Evolutionary conservation across 2,797 vertebrate species (phyloP).

Genomic region (Gymnopithys bicolor): DNA sequence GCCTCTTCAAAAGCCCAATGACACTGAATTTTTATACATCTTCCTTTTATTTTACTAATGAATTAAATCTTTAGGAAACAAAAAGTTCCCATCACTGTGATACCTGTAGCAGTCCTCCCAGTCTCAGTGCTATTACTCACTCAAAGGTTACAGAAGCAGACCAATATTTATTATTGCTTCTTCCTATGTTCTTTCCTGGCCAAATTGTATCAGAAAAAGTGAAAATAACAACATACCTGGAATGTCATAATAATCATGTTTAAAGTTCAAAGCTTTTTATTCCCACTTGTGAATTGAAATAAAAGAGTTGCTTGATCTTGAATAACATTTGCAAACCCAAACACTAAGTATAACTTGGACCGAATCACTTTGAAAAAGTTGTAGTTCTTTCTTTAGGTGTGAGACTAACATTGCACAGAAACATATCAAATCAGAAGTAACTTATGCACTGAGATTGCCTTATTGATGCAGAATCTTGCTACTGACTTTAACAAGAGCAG

Average conservation of each 20-base stretch:
- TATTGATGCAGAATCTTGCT: neutral
- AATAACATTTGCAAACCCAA: neutral
- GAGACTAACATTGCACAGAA: neutral
- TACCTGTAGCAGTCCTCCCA: neutral
- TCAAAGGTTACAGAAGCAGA: neutral
- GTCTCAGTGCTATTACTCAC: neutral
- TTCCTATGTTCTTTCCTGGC: neutral
- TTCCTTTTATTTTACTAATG: neutral
- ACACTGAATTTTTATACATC: slow-evolving; percentile 24
- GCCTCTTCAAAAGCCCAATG: slow-evolving; percentile 60
- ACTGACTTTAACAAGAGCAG: neutral
- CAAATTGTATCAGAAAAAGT: neutral
- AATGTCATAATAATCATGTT: neutral
- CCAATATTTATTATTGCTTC: neutral
- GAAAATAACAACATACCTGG: neutral
- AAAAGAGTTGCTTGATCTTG: neutral
- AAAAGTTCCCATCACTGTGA: neutral
- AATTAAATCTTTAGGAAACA: neutral
- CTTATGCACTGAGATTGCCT: neutral
- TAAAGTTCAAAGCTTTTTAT: neutral
- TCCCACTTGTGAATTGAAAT: neutral
- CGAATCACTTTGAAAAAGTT: neutral
- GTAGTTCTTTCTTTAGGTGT: neutral
- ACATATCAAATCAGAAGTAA: neutral
- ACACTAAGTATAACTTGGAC: neutral